These are phyloP conservation scores for Syngnathus floridae DNA, from an alignment of 2,113 vertebrate species.

Conservation along the genomic window DNA sequence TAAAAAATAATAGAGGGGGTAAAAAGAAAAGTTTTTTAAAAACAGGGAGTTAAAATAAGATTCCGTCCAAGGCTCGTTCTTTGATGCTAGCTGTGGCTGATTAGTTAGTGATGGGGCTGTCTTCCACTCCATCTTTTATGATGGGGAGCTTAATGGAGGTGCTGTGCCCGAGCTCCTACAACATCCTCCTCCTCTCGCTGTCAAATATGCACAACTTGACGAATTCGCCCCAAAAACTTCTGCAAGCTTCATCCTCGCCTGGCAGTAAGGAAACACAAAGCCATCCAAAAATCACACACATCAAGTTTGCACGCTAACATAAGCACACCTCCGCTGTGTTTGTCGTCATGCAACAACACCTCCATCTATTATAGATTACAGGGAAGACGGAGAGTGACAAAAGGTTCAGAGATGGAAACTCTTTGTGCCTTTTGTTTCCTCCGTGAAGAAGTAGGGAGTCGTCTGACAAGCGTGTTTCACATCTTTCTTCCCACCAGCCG, in stretches of 20 bases:
- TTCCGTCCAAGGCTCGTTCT: slow-evolving; percentile 44
- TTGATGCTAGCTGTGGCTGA: slow-evolving; percentile 45
- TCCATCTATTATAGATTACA: slow-evolving; percentile 66
- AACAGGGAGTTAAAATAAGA: slow-evolving; percentile 37
- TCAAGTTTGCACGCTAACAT: slow-evolving; percentile 2
- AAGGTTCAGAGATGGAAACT: slow-evolving; percentile 35
- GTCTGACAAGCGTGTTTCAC: slow-evolving; percentile 47
- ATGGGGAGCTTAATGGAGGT: slow-evolving; percentile 51
- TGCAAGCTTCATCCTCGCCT: slow-evolving; percentile 1
- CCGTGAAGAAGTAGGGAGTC: slow-evolving; percentile 33
- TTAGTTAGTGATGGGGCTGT: slow-evolving; percentile 56
- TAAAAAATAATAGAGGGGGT: not conserved
- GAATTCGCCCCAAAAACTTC: slow-evolving; percentile 8
- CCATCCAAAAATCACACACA: slow-evolving; percentile 14
- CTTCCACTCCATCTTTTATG: slow-evolving; percentile 52
- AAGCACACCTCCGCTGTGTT: slow-evolving; percentile 34
- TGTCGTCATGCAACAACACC: slow-evolving; percentile 56
- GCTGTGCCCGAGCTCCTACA: slow-evolving; percentile 15
- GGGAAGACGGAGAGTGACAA: slow-evolving; percentile 37
- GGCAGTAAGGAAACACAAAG: slow-evolving; percentile 10
- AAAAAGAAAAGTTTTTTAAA: slow-evolving; percentile 17
- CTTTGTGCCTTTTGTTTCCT: slow-evolving; percentile 45
- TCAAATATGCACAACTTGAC: slow-evolving; percentile 23
- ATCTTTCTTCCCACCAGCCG: slow-evolving; percentile 18
- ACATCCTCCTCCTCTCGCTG: slow-evolving; percentile 6